Conservation (phyloP, 2,888 invertebrate genomes). For the Hemicrepidius hirtus region DNA sequence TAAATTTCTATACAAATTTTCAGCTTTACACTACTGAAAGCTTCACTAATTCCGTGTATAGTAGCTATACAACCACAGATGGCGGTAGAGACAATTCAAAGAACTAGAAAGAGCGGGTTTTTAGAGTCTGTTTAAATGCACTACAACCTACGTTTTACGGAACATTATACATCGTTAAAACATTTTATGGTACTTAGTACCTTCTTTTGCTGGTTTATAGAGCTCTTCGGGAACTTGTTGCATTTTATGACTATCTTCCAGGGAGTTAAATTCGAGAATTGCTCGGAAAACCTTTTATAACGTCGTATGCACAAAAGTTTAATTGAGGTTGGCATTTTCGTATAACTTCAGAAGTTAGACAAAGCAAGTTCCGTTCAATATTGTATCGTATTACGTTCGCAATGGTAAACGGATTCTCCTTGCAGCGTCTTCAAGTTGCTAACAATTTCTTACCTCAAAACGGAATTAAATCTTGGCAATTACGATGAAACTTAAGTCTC, state of each 20-base stretch:
- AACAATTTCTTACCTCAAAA: conserved; percentile 24
- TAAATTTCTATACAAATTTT: too few species aligned
- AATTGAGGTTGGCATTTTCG: not conserved
- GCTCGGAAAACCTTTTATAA: not conserved
- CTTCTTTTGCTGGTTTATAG: conserved; percentile 18
- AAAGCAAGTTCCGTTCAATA: not conserved
- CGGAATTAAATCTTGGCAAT: conserved; percentile 25
- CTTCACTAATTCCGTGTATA: not conserved
- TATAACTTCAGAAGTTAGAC: not conserved
- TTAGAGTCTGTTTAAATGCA: conserved; percentile 19
- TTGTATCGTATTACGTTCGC: conserved; percentile 9
- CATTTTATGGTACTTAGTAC: conserved; percentile 25
- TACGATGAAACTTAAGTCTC: conserved; percentile 22
- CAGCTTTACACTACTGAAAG: too few species aligned
- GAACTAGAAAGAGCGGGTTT: not conserved
- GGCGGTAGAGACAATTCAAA: not conserved
- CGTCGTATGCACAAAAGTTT: not conserved
- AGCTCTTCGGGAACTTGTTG: conserved; percentile 11
- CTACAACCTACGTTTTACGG: conserved; percentile 26
- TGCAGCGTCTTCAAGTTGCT: conserved; percentile 16
- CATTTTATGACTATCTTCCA: conserved; percentile 14
- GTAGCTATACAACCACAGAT: not conserved
- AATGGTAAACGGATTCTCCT: conserved; percentile 5
- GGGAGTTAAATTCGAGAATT: conserved; percentile 2
- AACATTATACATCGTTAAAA: conserved; percentile 29